Conservation (phyloP, 2,113 vertebrate genomes). For the Serinus canaria region DNA sequence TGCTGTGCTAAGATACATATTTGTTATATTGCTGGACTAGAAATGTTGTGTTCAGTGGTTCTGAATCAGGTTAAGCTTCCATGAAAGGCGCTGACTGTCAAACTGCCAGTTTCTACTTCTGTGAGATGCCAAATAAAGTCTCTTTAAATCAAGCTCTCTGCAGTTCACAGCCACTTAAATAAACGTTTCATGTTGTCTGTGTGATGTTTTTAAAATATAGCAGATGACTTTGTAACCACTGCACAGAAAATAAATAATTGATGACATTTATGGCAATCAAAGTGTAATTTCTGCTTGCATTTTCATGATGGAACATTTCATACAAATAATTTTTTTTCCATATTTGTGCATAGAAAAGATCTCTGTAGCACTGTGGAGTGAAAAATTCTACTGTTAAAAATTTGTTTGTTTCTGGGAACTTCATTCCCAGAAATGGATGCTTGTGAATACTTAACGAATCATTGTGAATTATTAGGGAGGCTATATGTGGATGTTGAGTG, state of each 20-base stretch:
- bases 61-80: background rate
- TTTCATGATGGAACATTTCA: background rate
- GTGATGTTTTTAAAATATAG: conserved; percentile 32
- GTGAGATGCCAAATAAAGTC: conserved; percentile 36
- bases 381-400: background rate
- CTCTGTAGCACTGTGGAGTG: background rate
- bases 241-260: conserved; percentile 50
- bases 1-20: background rate
- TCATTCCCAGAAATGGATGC: background rate
- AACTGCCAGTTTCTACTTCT: conserved; percentile 44
- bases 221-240: conserved; percentile 44
- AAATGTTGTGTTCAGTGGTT: conserved; percentile 21
- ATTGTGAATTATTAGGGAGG: background rate
- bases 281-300: background rate
- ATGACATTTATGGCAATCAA: background rate
- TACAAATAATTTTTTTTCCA: background rate
- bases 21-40: conserved; percentile 25
- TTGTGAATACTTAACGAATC: background rate
- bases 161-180: conserved; percentile 47
- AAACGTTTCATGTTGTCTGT: conserved; percentile 67
- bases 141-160: conserved; percentile 61
- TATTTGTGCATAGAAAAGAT: background rate
- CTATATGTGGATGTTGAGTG: background rate
- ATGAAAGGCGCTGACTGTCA: conserved; percentile 17
- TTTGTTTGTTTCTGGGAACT: background rate